Conservation (phyloP, 2,888 invertebrate species). For the Plagodis dolabraria region DNA sequence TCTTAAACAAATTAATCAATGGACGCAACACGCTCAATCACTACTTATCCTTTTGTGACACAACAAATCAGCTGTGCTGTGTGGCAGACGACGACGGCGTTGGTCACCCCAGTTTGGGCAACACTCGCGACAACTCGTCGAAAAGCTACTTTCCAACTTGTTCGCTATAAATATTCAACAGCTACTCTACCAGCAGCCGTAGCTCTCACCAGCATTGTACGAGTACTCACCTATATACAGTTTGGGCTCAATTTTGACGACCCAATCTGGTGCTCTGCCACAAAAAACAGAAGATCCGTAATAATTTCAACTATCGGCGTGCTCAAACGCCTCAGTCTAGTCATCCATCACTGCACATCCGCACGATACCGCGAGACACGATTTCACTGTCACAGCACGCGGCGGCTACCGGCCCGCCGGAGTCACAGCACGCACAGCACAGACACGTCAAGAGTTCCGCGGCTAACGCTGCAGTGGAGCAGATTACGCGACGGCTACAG, state of each 20-base stretch:
- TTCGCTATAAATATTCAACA: conserved; percentile 77
- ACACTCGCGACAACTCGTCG: conserved; percentile 42
- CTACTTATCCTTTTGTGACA: conserved; percentile 54
- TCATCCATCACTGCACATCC: conserved; percentile 85
- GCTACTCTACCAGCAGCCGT: conserved; percentile 54
- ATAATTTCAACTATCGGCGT: conserved; percentile 51
- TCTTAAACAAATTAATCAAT: conserved; percentile 51
- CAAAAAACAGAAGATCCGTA: conserved; percentile 62
- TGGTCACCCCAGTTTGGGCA: conserved; percentile 37
- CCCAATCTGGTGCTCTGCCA: conserved; percentile 70
- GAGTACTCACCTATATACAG: conserved; percentile 81
- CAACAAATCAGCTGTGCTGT: conserved; percentile 70
- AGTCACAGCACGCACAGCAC: conserved; percentile 69
- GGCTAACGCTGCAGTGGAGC: conserved; percentile 61
- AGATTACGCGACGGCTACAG: conserved; percentile 40
- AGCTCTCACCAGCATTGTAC: conserved; percentile 52
- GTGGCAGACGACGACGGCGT: conserved; percentile 34
- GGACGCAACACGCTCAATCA: conserved; percentile 51
- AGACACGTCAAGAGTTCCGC: conserved; percentile 59
- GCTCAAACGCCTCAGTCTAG: conserved; percentile 71
- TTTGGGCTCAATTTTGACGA: conserved; percentile 84
- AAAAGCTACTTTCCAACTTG: conserved; percentile 73
- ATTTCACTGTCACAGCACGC: conserved; percentile 83
- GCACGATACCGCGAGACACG: conserved; percentile 76
- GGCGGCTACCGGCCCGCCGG: conserved; percentile 67